Evolutionary conservation across 1,140 invertebrate species (phyloP).

Genomic region (Odontomachus brunneus): DNA sequence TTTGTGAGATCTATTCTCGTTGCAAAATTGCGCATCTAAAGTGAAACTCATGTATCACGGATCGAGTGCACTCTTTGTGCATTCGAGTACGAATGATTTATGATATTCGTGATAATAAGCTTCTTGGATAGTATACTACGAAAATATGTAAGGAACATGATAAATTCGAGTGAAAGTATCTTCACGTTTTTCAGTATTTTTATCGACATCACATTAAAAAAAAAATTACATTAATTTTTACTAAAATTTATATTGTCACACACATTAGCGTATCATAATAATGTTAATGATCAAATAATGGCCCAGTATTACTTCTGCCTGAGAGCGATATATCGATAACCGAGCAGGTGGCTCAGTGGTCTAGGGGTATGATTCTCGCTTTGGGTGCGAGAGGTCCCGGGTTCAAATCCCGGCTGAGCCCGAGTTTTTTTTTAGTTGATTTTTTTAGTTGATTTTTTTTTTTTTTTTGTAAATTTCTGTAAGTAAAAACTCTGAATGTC

Average conservation of each 20-base stretch:
- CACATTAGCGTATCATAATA: not conserved
- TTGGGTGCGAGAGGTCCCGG: constrained; percentile 96
- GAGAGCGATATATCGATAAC: not conserved
- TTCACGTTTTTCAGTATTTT: no score
- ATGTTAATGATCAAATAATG: not conserved
- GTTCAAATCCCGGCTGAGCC: constrained; percentile 94
- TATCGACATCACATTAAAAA: no score
- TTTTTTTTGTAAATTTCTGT: not conserved
- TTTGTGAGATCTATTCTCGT: not conserved
- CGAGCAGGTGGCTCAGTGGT: constrained; percentile 64
- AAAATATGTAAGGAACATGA: no score
- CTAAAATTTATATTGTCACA: constrained; percentile 1
- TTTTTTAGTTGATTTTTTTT: no score
- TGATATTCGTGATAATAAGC: no score
- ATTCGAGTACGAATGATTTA: no score
- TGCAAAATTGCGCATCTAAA: not conserved
- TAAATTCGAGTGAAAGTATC: no score
- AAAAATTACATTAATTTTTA: not conserved
- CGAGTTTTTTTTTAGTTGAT: constrained; percentile 70
- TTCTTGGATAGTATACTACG: no score
- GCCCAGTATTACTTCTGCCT: not conserved
- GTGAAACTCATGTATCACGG: not conserved
- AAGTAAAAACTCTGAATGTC: not conserved
- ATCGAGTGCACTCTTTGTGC: no score
- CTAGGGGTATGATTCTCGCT: constrained; percentile 81